Percentiles rank a stretch among this genome's conserved stretches.
These are phyloP conservation scores for Porphyrio hochstetteri DNA, from an alignment of 2,113 vertebrate genomes.

Conservation along the genomic window DNA sequence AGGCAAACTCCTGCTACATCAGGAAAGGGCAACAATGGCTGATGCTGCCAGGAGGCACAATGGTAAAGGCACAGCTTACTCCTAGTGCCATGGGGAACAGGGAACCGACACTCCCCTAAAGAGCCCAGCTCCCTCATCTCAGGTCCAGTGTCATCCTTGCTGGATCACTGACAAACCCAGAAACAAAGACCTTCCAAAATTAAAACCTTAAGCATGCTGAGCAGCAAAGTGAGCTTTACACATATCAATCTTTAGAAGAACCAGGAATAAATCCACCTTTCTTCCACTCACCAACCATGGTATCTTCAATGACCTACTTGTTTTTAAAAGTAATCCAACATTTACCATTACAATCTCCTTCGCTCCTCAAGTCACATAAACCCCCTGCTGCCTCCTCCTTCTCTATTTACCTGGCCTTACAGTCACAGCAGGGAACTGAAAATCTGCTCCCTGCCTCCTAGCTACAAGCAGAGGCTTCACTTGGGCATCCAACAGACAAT, in stretches of 20 bases:
- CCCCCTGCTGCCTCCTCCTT: slow-evolving; percentile 45
- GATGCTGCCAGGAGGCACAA: background rate
- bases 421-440: slow-evolving; percentile 38
- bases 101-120: background rate
- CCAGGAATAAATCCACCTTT: background rate
- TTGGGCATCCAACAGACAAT: background rate
- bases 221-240: background rate
- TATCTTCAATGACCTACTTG: slow-evolving; percentile 55
- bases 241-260: slow-evolving; percentile 33
- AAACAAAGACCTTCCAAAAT: slow-evolving; percentile 5
- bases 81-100: background rate
- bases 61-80: background rate
- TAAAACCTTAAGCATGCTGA: background rate
- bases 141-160: background rate
- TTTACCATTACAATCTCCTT: slow-evolving; percentile 58
- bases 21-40: background rate
- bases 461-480: background rate
- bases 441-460: slow-evolving; percentile 33
- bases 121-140: background rate
- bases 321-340: slow-evolving; percentile 54
- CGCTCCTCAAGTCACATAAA: slow-evolving; percentile 47
- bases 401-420: slow-evolving; percentile 57
- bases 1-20: background rate
- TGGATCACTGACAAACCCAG: background rate
- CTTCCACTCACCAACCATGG: background rate